Conservation (phyloP, 2,888 invertebrate genomes). For the Hedya salicella region DNA sequence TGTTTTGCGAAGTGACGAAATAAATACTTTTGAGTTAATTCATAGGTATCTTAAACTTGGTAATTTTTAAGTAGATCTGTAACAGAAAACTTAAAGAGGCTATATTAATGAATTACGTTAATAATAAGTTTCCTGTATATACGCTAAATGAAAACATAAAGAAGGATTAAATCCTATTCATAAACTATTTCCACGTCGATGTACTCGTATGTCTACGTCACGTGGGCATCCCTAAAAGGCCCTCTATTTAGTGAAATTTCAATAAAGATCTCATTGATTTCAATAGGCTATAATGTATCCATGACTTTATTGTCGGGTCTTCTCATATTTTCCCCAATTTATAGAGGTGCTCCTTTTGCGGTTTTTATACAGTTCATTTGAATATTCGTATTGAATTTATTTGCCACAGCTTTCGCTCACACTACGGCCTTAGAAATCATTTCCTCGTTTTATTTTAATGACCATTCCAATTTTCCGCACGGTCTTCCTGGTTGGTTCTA, state of each 20-base stretch:
- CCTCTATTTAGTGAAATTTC: slow-evolving; percentile 70
- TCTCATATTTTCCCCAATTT: slow-evolving; percentile 75
- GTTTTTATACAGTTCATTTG: slow-evolving; percentile 66
- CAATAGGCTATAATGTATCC: slow-evolving; percentile 73
- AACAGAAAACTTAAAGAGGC: too few relatives aligned
- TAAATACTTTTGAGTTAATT: too few relatives aligned
- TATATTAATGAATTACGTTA: too few relatives aligned
- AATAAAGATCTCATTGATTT: slow-evolving; percentile 79
- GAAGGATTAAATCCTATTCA: slow-evolving; percentile 31
- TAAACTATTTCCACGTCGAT: slow-evolving; percentile 46
- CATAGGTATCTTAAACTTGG: too few relatives aligned
- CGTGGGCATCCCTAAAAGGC: slow-evolving; percentile 50
- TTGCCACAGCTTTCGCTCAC: slow-evolving; percentile 55
- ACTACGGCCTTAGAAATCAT: slow-evolving; percentile 45
- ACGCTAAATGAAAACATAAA: too few relatives aligned
- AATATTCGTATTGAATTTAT: slow-evolving; percentile 72
- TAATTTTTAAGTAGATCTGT: too few relatives aligned
- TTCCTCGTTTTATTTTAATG: slow-evolving; percentile 18
- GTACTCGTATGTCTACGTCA: slow-evolving; percentile 44
- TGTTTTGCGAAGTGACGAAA: too few relatives aligned
- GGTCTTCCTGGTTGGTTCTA: not conserved
- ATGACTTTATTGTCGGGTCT: slow-evolving; percentile 70
- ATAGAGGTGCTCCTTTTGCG: slow-evolving; percentile 71
- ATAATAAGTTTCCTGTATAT: too few relatives aligned
- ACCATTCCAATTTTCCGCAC: slow-evolving; percentile 3